These are phyloP conservation scores for Folsomia manolachei DNA, from an alignment of 2,888 invertebrate genomes.

Conservation along the genomic window DNA sequence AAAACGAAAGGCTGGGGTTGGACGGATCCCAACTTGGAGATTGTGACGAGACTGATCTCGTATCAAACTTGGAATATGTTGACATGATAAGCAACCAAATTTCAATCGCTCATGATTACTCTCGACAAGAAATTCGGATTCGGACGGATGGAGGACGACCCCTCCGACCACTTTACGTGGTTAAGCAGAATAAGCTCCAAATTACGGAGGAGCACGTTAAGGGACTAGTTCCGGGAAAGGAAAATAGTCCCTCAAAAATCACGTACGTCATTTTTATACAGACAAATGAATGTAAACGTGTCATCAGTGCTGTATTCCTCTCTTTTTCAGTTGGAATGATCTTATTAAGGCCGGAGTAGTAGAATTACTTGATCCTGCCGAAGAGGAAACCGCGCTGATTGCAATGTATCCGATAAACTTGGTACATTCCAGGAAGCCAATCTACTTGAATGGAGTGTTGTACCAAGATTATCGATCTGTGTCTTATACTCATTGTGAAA, in stretches of 20 bases:
- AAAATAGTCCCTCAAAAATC: too few species aligned
- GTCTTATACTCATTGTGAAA: constrained; percentile 64
- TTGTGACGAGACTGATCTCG: not conserved
- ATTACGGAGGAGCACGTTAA: not conserved
- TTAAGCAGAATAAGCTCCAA: constrained; percentile 60
- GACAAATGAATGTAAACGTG: too few species aligned
- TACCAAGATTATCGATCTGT: constrained; percentile 21
- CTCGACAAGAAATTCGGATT: constrained; percentile 59
- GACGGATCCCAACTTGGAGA: not conserved
- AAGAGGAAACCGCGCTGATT: constrained; percentile 62
- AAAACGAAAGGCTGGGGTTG: not conserved
- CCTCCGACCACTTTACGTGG: constrained; percentile 62
- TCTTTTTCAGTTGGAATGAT: constrained; percentile 54
- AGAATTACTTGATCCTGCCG: constrained; percentile 63
- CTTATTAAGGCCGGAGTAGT: constrained; percentile 63
- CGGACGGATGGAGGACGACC: constrained; percentile 64
- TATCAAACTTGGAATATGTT: not conserved
- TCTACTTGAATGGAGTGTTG: constrained; percentile 56
- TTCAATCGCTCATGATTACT: constrained; percentile 29
- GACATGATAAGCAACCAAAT: constrained; percentile 55
- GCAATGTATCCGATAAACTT: constrained; percentile 62
- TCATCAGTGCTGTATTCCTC: constrained; percentile 51
- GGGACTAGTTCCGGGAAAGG: too few species aligned
- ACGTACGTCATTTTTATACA: too few species aligned
- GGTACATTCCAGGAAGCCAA: constrained; percentile 40